These are phyloP conservation scores for Abscondita cerata DNA, from an alignment of 2,888 invertebrate genomes.

Conservation along the genomic window DNA sequence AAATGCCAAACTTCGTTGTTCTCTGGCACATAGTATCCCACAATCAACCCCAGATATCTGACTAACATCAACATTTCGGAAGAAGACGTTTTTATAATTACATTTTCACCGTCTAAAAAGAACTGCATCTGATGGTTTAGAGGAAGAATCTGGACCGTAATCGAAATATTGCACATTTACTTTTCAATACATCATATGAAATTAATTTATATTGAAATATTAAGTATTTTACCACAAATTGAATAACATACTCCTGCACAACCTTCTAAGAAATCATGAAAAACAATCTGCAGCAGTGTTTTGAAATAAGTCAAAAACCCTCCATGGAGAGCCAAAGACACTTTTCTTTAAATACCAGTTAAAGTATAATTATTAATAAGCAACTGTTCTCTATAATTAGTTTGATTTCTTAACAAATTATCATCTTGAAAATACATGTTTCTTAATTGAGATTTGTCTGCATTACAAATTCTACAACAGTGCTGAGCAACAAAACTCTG, in stretches of 20 bases:
- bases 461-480: neutral
- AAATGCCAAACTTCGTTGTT: too few species aligned
- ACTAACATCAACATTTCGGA: slow-evolving; percentile 6
- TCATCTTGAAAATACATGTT: neutral
- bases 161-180: too few species aligned
- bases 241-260: neutral
- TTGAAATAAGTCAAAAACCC: too few species aligned
- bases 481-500: too few species aligned
- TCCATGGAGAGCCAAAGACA: too few species aligned
- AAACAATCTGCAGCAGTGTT: too few species aligned
- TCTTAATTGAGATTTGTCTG: neutral
- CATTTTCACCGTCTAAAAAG: neutral
- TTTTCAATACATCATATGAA: too few species aligned
- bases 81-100: neutral
- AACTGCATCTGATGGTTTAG: too few species aligned
- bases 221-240: neutral
- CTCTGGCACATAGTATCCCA: neutral
- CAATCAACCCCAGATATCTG: neutral
- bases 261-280: too few species aligned
- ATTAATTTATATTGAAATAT: neutral
- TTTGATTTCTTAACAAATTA: neutral
- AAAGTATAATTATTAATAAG: too few species aligned
- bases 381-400: neutral
- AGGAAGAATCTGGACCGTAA: too few species aligned
- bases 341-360: neutral